A percentile compares a stretch with the other conserved stretches of the same genome.
Evolutionary conservation across 2,888 invertebrate genomes (phyloP).

Genomic region (Nemoura dubitans): DNA sequence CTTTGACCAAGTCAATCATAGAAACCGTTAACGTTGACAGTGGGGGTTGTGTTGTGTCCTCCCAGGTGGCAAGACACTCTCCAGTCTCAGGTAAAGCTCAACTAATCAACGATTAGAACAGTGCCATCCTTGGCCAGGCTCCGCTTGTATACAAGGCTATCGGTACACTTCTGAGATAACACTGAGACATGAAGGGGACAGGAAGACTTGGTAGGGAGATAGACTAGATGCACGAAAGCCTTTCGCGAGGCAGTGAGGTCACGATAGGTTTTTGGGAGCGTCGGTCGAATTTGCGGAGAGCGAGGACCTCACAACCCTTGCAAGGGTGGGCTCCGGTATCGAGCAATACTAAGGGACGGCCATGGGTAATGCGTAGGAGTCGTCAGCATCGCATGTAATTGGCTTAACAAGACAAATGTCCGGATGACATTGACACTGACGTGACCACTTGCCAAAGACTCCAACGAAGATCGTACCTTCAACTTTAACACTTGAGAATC

Average conservation of each 20-base stretch:
- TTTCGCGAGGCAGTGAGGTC: too few relatives aligned
- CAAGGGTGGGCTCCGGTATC: neutral
- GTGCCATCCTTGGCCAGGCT: neutral
- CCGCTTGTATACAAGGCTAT: neutral
- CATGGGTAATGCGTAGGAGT: neutral
- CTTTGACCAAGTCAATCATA: conserved; percentile 35
- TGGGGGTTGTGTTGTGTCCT: neutral
- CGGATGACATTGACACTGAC: conserved; percentile 32
- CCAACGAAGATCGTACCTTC: neutral
- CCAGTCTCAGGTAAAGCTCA: neutral
- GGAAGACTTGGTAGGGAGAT: neutral
- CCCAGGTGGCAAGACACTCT: conserved; percentile 32
- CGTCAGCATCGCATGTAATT: neutral
- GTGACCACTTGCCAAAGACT: neutral
- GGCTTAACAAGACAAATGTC: conserved; percentile 7
- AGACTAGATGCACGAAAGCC: too few relatives aligned
- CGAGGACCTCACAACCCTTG: neutral
- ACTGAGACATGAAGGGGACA: neutral
- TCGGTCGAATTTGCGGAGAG: neutral
- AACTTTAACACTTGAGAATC: neutral
- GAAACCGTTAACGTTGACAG: conserved; percentile 15
- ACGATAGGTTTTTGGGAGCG: neutral
- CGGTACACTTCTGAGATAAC: neutral
- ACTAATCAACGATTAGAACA: conserved; percentile 4
- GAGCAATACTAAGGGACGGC: neutral